phyloP scores from a whole-genome alignment of 2,113 vertebrate genomes.

The Coturnix japonica region DNA sequence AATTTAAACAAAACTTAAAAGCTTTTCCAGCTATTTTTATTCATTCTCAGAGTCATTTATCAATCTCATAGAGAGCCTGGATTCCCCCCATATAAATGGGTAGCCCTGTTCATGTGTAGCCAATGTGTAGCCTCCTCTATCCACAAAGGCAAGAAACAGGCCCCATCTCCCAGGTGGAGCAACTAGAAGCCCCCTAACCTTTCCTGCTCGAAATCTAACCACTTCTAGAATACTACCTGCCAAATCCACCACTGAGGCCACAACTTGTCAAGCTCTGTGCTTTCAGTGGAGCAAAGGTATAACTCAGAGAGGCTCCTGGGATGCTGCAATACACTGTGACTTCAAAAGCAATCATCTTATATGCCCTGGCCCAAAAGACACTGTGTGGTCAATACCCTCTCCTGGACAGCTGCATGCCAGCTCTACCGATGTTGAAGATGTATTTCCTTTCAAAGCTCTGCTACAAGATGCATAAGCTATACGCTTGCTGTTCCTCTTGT shows the following conservation, averaged over 20 bases:
- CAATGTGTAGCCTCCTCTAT: background rate
- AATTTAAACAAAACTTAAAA: constrained; percentile 73
- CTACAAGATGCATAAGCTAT: background rate
- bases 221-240: background rate
- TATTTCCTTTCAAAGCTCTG: background rate
- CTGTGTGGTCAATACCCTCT: rapidly evolving
- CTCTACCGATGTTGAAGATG: background rate
- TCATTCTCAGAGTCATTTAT: constrained; percentile 40
- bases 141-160: background rate
- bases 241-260: background rate
- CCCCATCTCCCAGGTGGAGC: background rate
- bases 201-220: background rate
- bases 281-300: rapidly evolving
- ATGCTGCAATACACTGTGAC: background rate
- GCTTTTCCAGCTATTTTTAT: constrained; percentile 60
- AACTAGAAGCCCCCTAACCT: background rate
- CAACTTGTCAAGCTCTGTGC: background rate
- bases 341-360: background rate
- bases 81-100: background rate
- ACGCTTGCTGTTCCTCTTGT: background rate
- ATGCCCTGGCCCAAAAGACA: background rate
- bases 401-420: background rate
- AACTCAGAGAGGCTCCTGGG: background rate
- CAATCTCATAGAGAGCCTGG: background rate
- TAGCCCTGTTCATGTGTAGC: background rate